Evolutionary conservation across 2,888 invertebrate species (phyloP).

Genomic region (Drosophila pseudotalamancana): DNA sequence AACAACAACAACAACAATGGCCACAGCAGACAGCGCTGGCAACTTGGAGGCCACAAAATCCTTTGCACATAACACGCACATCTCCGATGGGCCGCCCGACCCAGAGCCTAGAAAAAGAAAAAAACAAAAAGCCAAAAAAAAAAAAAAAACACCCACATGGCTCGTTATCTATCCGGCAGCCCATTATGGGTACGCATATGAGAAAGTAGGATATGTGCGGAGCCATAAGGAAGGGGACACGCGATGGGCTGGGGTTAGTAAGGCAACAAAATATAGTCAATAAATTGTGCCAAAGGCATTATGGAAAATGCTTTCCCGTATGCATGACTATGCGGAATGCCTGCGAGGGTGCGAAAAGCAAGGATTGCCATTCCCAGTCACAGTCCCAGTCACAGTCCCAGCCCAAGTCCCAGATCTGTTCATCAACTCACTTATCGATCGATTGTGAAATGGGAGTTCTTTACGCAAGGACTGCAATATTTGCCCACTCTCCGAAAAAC

Average conservation of each 20-base stretch:
- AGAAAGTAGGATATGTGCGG: conserved; percentile 41
- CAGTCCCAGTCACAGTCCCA: neutral
- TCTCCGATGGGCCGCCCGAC: conserved; percentile 18
- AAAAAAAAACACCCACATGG: conserved; percentile 56
- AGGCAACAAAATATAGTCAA: conserved; percentile 57
- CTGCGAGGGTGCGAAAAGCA: neutral
- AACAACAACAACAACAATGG: conserved; percentile 8
- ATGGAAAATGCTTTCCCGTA: conserved; percentile 42
- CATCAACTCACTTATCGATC: conserved; percentile 9
- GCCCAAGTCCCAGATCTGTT: neutral
- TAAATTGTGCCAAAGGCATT: conserved; percentile 54
- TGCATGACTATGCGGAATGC: conserved; percentile 7
- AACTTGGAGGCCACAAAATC: conserved; percentile 54
- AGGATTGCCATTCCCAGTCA: neutral
- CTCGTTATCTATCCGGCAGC: conserved; percentile 61
- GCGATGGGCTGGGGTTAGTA: conserved; percentile 28
- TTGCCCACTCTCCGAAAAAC: too few relatives aligned
- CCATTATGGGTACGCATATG: conserved; percentile 66
- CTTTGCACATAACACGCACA: conserved; percentile 59
- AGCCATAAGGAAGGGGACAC: conserved; percentile 20
- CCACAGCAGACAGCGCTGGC: conserved; percentile 14
- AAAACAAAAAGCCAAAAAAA: too few relatives aligned
- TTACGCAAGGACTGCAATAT: neutral
- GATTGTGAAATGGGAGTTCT: neutral
- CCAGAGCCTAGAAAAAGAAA: conserved; percentile 37